A percentile compares a stretch with the other conserved stretches of the same genome.
These are phyloP conservation scores for Latrodectus elegans DNA, from an alignment of 2,888 invertebrate genomes.

Conservation along the genomic window DNA sequence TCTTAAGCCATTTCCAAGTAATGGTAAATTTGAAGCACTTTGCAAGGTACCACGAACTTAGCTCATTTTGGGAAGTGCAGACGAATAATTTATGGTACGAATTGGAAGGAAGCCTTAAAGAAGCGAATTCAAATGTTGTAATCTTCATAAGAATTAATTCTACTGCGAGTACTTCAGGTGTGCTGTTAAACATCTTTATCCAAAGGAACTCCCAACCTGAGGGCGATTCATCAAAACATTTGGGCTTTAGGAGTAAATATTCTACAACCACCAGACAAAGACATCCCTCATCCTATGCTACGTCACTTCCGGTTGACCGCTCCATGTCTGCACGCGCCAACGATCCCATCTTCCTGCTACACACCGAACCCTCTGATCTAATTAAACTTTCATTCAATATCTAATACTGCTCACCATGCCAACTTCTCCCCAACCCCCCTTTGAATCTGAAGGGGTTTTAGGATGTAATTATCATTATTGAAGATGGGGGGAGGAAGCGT, in stretches of 20 bases:
- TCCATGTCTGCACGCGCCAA: slow-evolving; percentile 5
- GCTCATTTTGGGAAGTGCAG: too few species aligned
- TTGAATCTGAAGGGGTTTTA: slow-evolving; percentile 16
- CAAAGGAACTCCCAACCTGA: too few species aligned
- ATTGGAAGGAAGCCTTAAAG: too few species aligned
- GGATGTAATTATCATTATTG: slow-evolving; percentile 45
- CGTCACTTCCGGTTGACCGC: slow-evolving; percentile 36
- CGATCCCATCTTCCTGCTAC: neutral
- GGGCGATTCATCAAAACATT: neutral
- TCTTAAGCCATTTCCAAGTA: too few species aligned
- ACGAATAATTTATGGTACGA: too few species aligned
- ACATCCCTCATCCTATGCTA: neutral
- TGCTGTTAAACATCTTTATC: too few species aligned
- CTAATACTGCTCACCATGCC: neutral
- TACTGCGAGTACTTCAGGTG: too few species aligned
- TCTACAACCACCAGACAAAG: neutral
- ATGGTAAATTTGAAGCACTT: too few species aligned
- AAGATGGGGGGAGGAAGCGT: neutral
- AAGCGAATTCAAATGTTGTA: too few species aligned
- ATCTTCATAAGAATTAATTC: too few species aligned
- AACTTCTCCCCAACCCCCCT: neutral
- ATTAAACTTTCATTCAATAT: slow-evolving; percentile 56
- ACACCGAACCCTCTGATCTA: slow-evolving; percentile 20
- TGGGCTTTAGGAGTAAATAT: neutral
- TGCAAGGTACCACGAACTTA: too few species aligned